Evolutionary conservation across 2,113 vertebrate genomes (phyloP).

Genomic region (Charina bottae): DNA sequence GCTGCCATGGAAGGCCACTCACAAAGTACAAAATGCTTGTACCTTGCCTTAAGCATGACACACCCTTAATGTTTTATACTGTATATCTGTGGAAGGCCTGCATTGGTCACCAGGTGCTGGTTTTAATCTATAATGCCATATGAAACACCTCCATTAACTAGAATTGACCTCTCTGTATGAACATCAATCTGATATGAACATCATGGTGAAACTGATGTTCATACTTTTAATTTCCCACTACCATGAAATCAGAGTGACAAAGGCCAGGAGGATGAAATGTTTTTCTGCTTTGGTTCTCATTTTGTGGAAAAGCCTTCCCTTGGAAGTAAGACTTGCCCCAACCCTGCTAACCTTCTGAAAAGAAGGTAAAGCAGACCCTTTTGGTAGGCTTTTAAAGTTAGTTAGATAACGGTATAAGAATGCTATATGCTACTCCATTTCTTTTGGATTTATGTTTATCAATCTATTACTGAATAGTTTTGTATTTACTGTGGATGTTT

Average conservation of each 20-base stretch:
- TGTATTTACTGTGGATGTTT: neutral
- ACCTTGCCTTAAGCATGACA: too few species aligned
- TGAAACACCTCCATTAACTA: too few species aligned
- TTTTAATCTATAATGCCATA: too few species aligned
- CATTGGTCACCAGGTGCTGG: too few species aligned
- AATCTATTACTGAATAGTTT: neutral
- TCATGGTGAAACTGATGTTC: too few species aligned
- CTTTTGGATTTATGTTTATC: neutral
- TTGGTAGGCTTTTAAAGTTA: neutral
- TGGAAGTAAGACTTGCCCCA: neutral
- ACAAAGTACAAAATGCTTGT: neutral
- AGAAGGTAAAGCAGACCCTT: neutral
- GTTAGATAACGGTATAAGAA: neutral
- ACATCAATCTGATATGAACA: too few species aligned
- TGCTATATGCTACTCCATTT: neutral
- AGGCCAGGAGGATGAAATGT: neutral
- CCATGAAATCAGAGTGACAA: neutral
- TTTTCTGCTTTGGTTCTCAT: neutral
- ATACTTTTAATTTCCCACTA: neutral
- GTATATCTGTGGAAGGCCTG: too few species aligned
- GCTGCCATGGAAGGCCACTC: neutral
- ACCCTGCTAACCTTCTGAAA: neutral
- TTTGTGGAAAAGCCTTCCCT: neutral
- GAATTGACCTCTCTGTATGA: too few species aligned
- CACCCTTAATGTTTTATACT: too few species aligned